Base-by-base conservation (phyloP, 1,140 invertebrate genomes). In the Drosophila auraria region DNA sequence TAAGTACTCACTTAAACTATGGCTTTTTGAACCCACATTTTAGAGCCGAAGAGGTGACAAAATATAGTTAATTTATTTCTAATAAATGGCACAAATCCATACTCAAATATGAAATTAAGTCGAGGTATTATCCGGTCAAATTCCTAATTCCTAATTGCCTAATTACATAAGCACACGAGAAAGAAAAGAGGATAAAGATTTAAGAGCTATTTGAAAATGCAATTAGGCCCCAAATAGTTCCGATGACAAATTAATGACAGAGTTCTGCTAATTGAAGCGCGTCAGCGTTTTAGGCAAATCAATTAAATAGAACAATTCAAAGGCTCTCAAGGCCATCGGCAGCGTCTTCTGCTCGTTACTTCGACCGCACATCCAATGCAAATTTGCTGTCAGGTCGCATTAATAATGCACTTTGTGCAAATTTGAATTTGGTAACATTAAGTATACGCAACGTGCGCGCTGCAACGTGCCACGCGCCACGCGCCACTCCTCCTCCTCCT, bases 351-450 rank as follows among this genome's bases (percentile, higher is more conserved):
- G n/a, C 5, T 25, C 54, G 36, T 57, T 57, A 40, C 53, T 56
- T 30, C 25, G 27, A 17, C 25, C 9, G 15, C 61, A 40, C 15
- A 11, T 20, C 30, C 44, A 50, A 69, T 58, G 44, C 66, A 72
- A 60, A 72, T 59, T 56, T 45, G 68, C 70, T 61, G 70, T 73
- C 69, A 61, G 45, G 56, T 44, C 5, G 54, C 54, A 61, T 72
- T 73, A 73, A 53, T 73, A 72, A 73, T 72, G 54, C 68, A 61
- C 38, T 73, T 45, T 73, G 59, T 59, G 45, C 66, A 40, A 73
- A 70, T 72, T 72, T 73, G 20, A 70, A 58, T 58, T 58, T 30
- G 49, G 7, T 36, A 57, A 69, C 50, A 77, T 78, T 78, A 69
- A 59, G 63, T 60, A 61, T 77, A 77, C 56, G 74, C 56, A 66